Evolutionary conservation across 2,113 vertebrate genomes (phyloP).

Genomic region (Plectropomus leopardus): DNA sequence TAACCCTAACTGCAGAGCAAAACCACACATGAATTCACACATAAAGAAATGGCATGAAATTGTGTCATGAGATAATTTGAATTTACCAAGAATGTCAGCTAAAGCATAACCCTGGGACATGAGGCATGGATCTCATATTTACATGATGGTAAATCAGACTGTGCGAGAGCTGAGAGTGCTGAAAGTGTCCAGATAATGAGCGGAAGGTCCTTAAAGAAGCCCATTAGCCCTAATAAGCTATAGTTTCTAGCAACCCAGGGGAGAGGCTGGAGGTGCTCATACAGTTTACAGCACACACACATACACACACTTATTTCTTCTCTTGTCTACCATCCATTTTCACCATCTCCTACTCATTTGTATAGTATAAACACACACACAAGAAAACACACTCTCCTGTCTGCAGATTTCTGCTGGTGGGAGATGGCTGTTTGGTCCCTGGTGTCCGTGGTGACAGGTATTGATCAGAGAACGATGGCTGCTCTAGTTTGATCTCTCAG

Average conservation of each 20-base stretch:
- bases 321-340: neutral
- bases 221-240: slow-evolving; percentile 70
- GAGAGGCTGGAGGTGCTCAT: slow-evolving; percentile 30
- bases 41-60: neutral
- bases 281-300: neutral
- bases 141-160: slow-evolving; percentile 12
- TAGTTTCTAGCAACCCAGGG: slow-evolving; percentile 32
- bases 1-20: neutral
- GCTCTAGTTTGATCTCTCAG: slow-evolving; percentile 39
- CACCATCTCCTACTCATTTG: slow-evolving; percentile 11
- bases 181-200: slow-evolving; percentile 56
- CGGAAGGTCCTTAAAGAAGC: slow-evolving; percentile 58
- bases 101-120: slow-evolving; percentile 5
- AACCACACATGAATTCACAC: neutral
- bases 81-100: slow-evolving; percentile 2
- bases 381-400: neutral
- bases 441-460: slow-evolving; percentile 33
- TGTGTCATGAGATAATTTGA: neutral
- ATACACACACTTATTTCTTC: neutral
- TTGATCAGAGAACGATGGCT: slow-evolving; percentile 47
- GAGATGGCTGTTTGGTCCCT: slow-evolving; percentile 16
- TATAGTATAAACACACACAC: neutral
- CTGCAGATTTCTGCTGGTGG: slow-evolving; percentile 10
- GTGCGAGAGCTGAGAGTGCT: slow-evolving; percentile 4
- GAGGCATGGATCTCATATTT: neutral